Evolutionary conservation across 2,797 vertebrate genomes (phyloP), one percentile per base, ranked within the genome.

Genomic region (Pseudotriccus pelzelni): DNA sequence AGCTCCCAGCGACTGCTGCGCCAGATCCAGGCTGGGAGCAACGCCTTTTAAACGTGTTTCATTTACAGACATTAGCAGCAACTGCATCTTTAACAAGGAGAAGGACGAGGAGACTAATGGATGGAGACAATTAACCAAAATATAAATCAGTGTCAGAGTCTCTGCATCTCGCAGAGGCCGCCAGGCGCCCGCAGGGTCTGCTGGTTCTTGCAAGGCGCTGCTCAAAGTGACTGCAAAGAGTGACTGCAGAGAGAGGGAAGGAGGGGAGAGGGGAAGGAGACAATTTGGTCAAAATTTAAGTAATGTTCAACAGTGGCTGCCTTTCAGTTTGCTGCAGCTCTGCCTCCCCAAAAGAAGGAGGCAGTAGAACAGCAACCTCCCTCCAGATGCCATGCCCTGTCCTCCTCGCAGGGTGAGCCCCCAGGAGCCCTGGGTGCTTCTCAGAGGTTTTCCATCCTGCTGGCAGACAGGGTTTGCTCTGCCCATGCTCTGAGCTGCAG

Each of bases 111-210:
- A 93, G 86, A 41, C 95, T 96, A 95, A 97, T 96, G 96, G 96
- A 94, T 94, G 87, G 83, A 97, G 95, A 94, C 96, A 96, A 97
- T 96, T 97, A 97, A 96, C 70, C 82, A 46, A 58, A 85, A 77
- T 60, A 97, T 96, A 89, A 93, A 95, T 97, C 95, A 96, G 95
- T 55, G 93, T 89, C 96, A 78, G 90, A 63, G 87, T 6, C 89
- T 50, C 7, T 14, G 76, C 93, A 50, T 60, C 77, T 22, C 14
- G 82, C 76, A 1, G 79, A 63, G 95, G 93, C 95, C 87, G 93
- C 68, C 90, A 23, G 95, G 94, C 84, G 87, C 95, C 95, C 69
- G 59, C 85, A 2, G 93, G 88, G 64, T n/a, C 92, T 39, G 93
- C 13, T 28, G 84, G 22, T 60, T 79, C 83, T 77, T 5, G 10